These are phyloP conservation scores for Danaus plexippus DNA, from an alignment of 1,140 invertebrate genomes.

Conservation along the genomic window DNA sequence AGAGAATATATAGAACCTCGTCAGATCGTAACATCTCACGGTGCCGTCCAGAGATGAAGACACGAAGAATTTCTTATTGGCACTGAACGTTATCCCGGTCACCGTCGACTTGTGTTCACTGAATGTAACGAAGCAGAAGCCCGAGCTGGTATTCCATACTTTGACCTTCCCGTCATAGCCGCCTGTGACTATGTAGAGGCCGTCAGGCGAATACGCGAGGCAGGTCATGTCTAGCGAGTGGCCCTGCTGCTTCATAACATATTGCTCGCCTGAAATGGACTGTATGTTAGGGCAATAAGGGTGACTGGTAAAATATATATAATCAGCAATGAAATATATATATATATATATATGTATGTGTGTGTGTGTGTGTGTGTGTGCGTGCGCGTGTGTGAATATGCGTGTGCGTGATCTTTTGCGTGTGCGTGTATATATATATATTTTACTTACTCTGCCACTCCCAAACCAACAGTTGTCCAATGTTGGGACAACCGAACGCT, in stretches of 20 bases:
- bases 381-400: no score
- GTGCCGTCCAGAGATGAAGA: conserved; percentile 96
- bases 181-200: conserved; percentile 91
- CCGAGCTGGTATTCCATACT: conserved; percentile 91
- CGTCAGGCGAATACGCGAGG: conserved; percentile 92
- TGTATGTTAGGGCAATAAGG: no score
- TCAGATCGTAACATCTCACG: conserved; percentile 94
- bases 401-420: no score
- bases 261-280: conserved; percentile 82
- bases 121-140: conserved; percentile 97
- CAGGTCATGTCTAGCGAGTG: conserved; percentile 92
- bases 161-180: conserved; percentile 97
- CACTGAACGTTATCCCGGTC: conserved; percentile 87
- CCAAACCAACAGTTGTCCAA: conserved; percentile 96
- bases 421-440: conserved; percentile 5
- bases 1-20: conserved; percentile 69
- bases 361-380: no score
- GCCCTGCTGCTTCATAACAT: conserved; percentile 97
- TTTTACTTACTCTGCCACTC: conserved; percentile 92
- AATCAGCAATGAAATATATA: no score
- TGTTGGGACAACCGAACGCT: conserved; percentile 85
- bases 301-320: no score
- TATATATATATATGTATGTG: no score
- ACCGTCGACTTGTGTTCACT: conserved; percentile 89
- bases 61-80: conserved; percentile 92